A percentile compares a stretch with the other conserved stretches of the same genome.
Conservation (phyloP, 1,140 invertebrate genomes). For the Pogonomyrmex barbatus region DNA sequence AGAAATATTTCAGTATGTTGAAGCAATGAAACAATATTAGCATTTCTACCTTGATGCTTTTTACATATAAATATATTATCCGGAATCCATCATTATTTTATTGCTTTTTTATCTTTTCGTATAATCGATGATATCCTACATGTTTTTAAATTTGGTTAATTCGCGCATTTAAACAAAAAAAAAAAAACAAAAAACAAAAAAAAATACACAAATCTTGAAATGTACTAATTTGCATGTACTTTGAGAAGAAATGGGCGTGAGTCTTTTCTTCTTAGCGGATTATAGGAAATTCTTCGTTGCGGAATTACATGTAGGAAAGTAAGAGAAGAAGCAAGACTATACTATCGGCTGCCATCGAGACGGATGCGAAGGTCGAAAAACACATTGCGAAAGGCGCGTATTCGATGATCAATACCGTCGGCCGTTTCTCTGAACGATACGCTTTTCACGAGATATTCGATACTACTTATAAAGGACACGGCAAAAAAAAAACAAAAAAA, state of each 20-base stretch:
- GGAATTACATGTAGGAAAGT: conserved; percentile 83
- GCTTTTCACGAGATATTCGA: conserved; percentile 25
- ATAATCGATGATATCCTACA: background rate
- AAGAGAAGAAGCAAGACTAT: conserved; percentile 2
- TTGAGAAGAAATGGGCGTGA: background rate
- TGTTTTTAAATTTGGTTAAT: background rate
- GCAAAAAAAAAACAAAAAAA: no score
- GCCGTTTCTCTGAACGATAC: conserved; percentile 6
- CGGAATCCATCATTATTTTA: background rate
- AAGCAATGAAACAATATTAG: background rate
- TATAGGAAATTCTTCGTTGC: conserved; percentile 88
- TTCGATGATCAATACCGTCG: background rate
- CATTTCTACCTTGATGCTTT: background rate
- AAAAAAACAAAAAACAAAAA: no score
- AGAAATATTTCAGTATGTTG: background rate
- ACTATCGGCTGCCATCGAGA: background rate
- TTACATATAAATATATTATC: background rate
- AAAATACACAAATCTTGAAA: background rate
- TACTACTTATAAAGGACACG: background rate
- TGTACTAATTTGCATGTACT: background rate
- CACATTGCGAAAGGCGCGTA: conserved; percentile 67
- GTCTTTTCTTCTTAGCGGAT: conserved; percentile 85
- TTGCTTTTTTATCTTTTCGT: background rate
- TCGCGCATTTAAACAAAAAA: no score
- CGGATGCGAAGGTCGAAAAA: conserved; percentile 71